Base-by-base conservation (phyloP, 2,888 invertebrate genomes). In the Chesias legatella region DNA sequence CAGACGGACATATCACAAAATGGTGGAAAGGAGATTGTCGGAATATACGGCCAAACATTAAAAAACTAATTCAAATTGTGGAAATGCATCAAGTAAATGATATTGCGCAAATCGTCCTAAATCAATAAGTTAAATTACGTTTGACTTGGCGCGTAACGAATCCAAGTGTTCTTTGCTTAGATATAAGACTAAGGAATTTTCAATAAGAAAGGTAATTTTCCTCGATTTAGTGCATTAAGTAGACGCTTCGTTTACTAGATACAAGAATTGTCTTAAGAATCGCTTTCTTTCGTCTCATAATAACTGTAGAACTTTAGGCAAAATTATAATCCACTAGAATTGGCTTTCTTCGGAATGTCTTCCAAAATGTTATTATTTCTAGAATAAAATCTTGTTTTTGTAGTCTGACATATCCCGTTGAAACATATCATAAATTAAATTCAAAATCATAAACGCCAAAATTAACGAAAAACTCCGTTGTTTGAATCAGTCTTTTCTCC, bases 401-500 rank as follows among this genome's bases (percentile, higher is more conserved):
- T 38, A 27, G 23, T 36, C 8, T 27, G 43, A 66, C 71, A 75
- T 75, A 75, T 74, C 74, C 58, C 53, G 43, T 47, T n/a, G 42
- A 63, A 59, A 73, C 74, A 75, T 75, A 75, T 75, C 74, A 68
- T 52, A 34, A 44, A 30, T 32, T 27, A 3, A 37, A 8, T 10
- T 7, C 22, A 10, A 28, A 7, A 7, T 22, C 13, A 17, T 17
- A 17, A n/a, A 25, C 29, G 33, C 33, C 33, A 40, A 40, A 33
- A 33, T 21, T 8, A 9, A 10, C 11, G 23, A 5, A 5, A 17
- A 17, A 17, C 2, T 17, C 13, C 5, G 2, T 5, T 3, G 13
- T 17, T 5, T 3, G 13, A 17, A 17, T n/a, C n/a, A n/a, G n/a
- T n/a, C n/a, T n/a, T n/a, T n/a, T n/a, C n/a, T n/a, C n/a, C n/a